phyloP scores from a whole-genome alignment of 2,113 vertebrate genomes.

The Bubalus kerabau region DNA sequence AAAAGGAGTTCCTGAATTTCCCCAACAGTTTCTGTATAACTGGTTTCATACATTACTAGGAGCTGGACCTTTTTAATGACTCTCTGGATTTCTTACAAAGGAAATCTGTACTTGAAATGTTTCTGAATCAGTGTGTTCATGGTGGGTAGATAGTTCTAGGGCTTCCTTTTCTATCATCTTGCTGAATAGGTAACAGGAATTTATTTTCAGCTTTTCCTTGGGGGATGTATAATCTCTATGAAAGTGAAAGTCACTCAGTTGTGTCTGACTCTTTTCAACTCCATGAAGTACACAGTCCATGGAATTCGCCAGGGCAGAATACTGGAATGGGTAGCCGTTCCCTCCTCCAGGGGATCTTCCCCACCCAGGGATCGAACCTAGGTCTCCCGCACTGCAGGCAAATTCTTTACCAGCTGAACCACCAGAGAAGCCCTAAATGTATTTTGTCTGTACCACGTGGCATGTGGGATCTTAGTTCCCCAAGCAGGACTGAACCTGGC shows the following conservation, averaged over 20 bases:
- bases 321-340: neutral
- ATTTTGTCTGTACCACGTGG: neutral
- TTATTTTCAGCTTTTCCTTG: neutral
- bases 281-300: neutral
- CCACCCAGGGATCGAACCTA: rapidly evolving
- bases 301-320: neutral
- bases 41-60: neutral
- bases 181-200: neutral
- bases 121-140: neutral
- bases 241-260: neutral
- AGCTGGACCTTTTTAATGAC: neutral
- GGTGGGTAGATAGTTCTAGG: neutral
- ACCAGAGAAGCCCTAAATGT: neutral
- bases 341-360: neutral
- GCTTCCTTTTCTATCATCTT: neutral
- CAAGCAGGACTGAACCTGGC: rapidly evolving
- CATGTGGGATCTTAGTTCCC: neutral
- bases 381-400: neutral
- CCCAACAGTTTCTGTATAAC: neutral
- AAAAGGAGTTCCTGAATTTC: neutral
- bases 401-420: neutral
- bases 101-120: neutral
- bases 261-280: neutral
- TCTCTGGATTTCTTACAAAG: neutral
- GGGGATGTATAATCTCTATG: neutral